Evolutionary conservation across 2,797 vertebrate species (phyloP), one percentile per base, ranked within the genome.

Genomic region (Danio jaintianensis): DNA sequence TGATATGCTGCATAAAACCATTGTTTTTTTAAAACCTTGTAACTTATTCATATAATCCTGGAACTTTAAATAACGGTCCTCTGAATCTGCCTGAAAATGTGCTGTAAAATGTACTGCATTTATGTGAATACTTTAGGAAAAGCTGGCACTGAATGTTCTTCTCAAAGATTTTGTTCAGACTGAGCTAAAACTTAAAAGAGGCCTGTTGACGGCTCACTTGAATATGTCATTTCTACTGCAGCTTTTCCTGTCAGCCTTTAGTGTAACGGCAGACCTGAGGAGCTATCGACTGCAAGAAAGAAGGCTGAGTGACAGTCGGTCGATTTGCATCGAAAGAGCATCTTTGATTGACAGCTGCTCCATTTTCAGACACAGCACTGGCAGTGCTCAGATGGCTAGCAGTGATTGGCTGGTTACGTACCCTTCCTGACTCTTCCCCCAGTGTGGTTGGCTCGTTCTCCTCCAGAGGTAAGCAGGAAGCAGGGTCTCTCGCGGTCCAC

Each of bases 361-460:
- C 29, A 42, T 18, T 79, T 83, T 84, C 13, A 85, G 71, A 83
- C 42, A 68, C 84, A 74, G 75, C 78, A 83, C 56, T 59, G 70
- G 78, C 45, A 47, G 29, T 83, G 78, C 55, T 53, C 64, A 75
- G 78, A 78, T 0, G 38, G 67, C 48, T 66, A 77, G 66, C 89
- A 92, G 90, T 91, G 91, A 93, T 91, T 92, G 89, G 90, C 90
- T 92, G 93, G 91, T 96, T 98, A 99, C 98, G 93, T 99, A 99
- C 98, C 98, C 98, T 97, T 98, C 96, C 97, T 97, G 93, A 97
- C 95, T 97, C 96, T 96, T 93, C 94, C 97, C 95, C 96, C 97
- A 90, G 95, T 94, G 90, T 96, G 97, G 96, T 96, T 97, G 92
- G 96, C 94, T 92, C 96, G 96, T 92, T 99, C 97, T 92, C 50